phyloP scores from a whole-genome alignment of 2,113 vertebrate genomes.

The Cyanoderma ruficeps region DNA sequence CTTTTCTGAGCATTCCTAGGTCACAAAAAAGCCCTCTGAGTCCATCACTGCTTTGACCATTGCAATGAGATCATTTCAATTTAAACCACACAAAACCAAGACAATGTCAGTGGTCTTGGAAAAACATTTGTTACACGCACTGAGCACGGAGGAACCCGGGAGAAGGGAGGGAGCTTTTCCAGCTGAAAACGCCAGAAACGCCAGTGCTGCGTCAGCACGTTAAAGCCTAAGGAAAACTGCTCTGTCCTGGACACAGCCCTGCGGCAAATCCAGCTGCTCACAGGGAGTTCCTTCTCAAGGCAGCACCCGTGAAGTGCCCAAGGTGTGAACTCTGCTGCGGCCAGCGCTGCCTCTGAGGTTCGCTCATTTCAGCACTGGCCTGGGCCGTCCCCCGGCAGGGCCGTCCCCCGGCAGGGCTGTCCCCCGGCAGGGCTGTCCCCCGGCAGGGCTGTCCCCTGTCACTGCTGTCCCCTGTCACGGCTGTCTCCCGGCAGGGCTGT shows the following conservation, averaged over 20 bases:
- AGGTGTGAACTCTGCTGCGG: accelerated
- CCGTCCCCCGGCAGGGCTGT: background rate
- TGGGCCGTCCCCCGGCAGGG: background rate
- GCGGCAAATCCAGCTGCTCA: background rate
- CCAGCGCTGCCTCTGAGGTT: background rate
- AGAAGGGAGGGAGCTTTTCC: background rate
- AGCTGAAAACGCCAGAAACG: background rate
- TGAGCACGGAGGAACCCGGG: background rate
- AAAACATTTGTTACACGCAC: background rate
- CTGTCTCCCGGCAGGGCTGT: background rate
- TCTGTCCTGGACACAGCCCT: background rate
- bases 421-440: background rate
- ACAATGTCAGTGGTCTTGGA: background rate
- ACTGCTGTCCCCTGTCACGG: background rate
- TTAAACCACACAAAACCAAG: background rate
- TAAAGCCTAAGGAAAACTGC: background rate
- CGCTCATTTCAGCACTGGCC: background rate
- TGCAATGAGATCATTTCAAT: background rate
- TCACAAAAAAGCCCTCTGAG: background rate
- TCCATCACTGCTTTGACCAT: background rate
- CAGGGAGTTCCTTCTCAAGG: too few species aligned
- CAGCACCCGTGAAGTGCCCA: background rate
- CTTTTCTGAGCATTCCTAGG: background rate
- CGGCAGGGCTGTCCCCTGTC: background rate
- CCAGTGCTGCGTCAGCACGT: background rate